Percentiles rank a stretch among this genome's conserved stretches.
phyloP scores from a whole-genome alignment of 2,888 invertebrate genomes.

The Antheraea assamensis region DNA sequence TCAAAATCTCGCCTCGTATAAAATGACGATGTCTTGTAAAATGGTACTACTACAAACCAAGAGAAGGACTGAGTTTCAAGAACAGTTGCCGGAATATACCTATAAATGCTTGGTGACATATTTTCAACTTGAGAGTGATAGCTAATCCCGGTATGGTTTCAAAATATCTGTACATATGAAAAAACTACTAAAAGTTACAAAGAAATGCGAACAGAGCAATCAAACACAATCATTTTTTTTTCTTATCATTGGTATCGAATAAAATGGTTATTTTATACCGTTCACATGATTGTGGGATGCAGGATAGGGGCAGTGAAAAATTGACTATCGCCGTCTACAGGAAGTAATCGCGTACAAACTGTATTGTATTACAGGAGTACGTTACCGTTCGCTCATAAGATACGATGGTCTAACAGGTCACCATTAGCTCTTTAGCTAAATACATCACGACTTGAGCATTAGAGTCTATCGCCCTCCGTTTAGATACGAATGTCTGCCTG shows the following conservation, averaged over 20 bases:
- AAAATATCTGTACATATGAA: too few species aligned
- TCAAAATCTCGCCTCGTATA: too few species aligned
- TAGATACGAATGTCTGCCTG: conserved; percentile 60
- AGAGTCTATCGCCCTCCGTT: conserved; percentile 66
- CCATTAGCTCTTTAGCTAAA: conserved; percentile 60
- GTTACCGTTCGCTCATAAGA: conserved; percentile 40
- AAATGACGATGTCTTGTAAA: too few species aligned
- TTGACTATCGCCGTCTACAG: not conserved
- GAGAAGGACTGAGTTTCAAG: too few species aligned
- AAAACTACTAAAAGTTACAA: not conserved
- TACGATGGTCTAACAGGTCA: conserved; percentile 58
- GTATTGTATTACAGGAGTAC: not conserved
- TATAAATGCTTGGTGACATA: too few species aligned
- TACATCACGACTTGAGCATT: conserved; percentile 70
- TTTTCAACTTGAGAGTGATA: too few species aligned
- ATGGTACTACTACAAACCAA: too few species aligned
- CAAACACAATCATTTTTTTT: not conserved
- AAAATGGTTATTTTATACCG: not conserved
- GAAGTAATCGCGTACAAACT: not conserved
- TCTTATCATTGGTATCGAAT: not conserved
- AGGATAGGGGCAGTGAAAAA: not conserved
- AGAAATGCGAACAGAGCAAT: not conserved
- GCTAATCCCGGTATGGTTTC: too few species aligned
- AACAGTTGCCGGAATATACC: too few species aligned
- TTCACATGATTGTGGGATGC: not conserved